Percentiles rank a stretch among this genome's conserved stretches.
Conservation (phyloP, 2,888 invertebrate species). For the Monoplex corrugatus region DNA sequence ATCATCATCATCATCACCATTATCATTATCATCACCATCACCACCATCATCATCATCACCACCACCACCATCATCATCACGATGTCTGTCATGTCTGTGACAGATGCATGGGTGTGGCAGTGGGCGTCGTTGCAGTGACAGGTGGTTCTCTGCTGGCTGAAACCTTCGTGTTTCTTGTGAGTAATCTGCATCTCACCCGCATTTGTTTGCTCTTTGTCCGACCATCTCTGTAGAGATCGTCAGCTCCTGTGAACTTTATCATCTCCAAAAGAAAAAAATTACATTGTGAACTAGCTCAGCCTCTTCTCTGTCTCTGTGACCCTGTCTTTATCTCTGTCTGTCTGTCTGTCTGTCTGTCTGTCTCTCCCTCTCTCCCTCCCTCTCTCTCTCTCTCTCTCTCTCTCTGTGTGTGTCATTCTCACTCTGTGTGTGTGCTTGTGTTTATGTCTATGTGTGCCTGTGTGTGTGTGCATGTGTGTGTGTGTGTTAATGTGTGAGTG, state of each 20-base stretch:
- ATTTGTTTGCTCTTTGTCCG: neutral
- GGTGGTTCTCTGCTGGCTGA: slow-evolving; percentile 65
- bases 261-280: too few species aligned
- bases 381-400: slow-evolving; percentile 38
- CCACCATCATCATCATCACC: too few species aligned
- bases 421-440: neutral
- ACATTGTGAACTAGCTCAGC: too few species aligned
- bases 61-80: too few species aligned
- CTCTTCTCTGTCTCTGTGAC: neutral
- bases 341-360: slow-evolving; percentile 15
- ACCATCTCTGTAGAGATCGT: too few species aligned
- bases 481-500: neutral
- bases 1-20: too few species aligned
- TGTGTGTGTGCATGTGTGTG: neutral
- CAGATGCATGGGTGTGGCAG: slow-evolving; percentile 73
- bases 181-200: slow-evolving; percentile 30
- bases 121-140: slow-evolving; percentile 64
- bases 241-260: too few species aligned
- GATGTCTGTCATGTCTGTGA: slow-evolving; percentile 46
- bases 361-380: slow-evolving; percentile 33
- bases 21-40: too few species aligned
- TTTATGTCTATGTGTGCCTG: neutral
- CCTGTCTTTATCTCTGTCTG: slow-evolving; percentile 16
- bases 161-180: slow-evolving; percentile 61
- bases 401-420: neutral